Conservation (phyloP, 2,113 vertebrate species). For the Erythrocercus mccallii region DNA sequence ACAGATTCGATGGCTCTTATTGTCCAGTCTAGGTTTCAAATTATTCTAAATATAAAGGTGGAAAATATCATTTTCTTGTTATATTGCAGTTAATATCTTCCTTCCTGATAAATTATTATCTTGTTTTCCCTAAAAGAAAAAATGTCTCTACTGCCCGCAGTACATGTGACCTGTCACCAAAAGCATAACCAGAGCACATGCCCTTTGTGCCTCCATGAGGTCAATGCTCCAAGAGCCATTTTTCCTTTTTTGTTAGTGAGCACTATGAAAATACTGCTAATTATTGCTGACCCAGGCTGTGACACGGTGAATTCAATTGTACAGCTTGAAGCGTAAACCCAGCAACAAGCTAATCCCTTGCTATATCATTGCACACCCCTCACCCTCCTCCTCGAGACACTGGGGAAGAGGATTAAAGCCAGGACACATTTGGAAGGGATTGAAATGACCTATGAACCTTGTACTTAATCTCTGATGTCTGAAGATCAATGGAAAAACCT, state of each 20-base stretch:
- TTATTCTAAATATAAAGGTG: background rate
- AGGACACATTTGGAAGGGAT: background rate
- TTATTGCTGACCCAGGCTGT: conserved; percentile 1
- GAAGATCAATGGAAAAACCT: background rate
- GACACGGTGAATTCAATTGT: background rate
- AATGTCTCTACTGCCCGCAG: background rate
- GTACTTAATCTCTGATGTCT: background rate
- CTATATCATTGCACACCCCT: background rate
- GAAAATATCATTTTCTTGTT: background rate
- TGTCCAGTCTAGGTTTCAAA: background rate
- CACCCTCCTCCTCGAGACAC: background rate
- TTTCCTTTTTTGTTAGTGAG: background rate
- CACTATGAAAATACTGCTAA: conserved; percentile 4
- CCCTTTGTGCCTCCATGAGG: background rate
- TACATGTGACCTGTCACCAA: background rate
- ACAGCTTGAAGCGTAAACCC: background rate
- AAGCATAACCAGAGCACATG: background rate
- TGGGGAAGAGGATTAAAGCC: background rate
- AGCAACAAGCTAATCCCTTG: background rate
- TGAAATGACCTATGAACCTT: background rate
- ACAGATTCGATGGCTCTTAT: background rate
- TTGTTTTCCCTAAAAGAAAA: background rate
- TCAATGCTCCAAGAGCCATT: background rate
- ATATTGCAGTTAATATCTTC: background rate
- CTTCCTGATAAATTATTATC: background rate